Conservation (phyloP, 2,888 invertebrate genomes). For the Galerucella nymphaeae region DNA sequence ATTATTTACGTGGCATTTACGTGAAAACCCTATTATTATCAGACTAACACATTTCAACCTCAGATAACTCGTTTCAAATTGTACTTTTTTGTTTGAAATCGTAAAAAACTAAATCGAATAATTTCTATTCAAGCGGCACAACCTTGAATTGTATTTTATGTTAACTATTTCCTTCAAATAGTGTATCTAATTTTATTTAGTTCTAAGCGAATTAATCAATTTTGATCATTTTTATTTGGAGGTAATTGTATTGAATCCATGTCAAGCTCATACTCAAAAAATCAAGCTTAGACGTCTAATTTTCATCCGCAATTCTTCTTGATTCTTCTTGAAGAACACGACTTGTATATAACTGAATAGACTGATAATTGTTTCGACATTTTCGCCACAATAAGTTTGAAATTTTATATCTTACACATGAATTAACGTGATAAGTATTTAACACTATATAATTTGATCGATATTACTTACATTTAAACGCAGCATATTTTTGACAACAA, state of each 20-base stretch:
- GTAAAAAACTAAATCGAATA: slow-evolving; percentile 12
- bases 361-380: too few species aligned
- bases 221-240: background rate
- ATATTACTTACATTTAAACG: slow-evolving; percentile 69
- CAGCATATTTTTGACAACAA: slow-evolving; percentile 73
- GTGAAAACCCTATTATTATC: background rate
- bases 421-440: too few species aligned
- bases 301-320: too few species aligned
- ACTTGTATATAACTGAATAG: too few species aligned
- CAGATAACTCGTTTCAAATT: background rate
- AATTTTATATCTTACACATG: too few species aligned
- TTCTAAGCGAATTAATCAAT: background rate
- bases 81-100: slow-evolving; percentile 1
- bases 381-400: too few species aligned
- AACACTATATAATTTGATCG: too few species aligned
- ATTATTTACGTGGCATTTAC: background rate
- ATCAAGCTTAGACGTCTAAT: too few species aligned
- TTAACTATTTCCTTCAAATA: background rate
- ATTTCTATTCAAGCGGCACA: background rate
- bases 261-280: slow-evolving; percentile 1
- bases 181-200: background rate
- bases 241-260: background rate
- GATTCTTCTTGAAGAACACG: too few species aligned
- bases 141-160: slow-evolving; percentile 14
- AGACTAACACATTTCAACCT: background rate